phyloP scores from a whole-genome alignment of 2,888 invertebrate genomes.

The Muschampia plurimacula region DNA sequence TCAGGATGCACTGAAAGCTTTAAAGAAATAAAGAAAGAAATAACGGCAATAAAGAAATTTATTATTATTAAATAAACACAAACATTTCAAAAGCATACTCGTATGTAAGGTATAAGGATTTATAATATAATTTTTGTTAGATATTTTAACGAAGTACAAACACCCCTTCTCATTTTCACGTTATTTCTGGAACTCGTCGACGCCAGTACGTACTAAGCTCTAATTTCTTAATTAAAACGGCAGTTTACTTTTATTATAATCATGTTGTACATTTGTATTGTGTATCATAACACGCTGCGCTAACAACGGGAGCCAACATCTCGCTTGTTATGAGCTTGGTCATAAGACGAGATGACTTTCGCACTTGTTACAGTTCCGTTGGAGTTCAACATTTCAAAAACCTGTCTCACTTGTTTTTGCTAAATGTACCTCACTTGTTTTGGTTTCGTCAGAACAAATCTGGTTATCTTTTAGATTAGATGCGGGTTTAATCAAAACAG shows the following conservation, averaged over 20 bases:
- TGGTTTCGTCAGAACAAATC: background rate
- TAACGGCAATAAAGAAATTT: no score
- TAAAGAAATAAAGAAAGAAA: no score
- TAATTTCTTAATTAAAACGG: slow-evolving; percentile 24
- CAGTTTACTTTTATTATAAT: slow-evolving; percentile 23
- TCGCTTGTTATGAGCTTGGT: slow-evolving; percentile 12
- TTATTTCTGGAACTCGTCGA: background rate
- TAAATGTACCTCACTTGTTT: background rate
- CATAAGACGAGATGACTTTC: slow-evolving; percentile 13
- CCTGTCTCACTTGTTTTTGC: background rate
- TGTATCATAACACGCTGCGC: slow-evolving; percentile 15
- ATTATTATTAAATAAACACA: no score
- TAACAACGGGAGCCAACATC: background rate
- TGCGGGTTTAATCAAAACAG: background rate
- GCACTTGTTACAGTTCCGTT: slow-evolving; percentile 8
- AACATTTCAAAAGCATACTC: no score
- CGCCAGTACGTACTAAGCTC: background rate
- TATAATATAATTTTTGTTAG: background rate
- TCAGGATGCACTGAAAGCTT: no score
- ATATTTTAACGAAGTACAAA: background rate
- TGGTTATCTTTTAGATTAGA: background rate
- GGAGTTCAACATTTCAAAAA: background rate
- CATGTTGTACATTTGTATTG: slow-evolving; percentile 17
- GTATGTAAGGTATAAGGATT: background rate
- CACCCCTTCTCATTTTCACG: background rate